These are phyloP conservation scores for Nannobrachium achirus DNA, from an alignment of 2,113 vertebrate genomes.

Conservation along the genomic window DNA sequence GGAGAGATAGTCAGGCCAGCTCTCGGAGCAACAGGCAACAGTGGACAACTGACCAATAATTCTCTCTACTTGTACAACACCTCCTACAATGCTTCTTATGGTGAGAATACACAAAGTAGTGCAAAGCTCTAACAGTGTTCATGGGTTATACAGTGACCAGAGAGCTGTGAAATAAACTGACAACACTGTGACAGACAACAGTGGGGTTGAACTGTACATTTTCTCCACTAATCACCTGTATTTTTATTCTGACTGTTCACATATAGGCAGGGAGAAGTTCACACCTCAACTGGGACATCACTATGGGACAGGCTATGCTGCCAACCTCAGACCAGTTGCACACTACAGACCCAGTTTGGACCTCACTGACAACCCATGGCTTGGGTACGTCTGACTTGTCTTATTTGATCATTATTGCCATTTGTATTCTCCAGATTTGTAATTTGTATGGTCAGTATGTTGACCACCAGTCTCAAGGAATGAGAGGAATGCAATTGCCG, in stretches of 20 bases:
- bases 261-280: conserved; percentile 20
- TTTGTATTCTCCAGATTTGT: neutral
- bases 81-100: conserved; percentile 28
- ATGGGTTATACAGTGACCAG: neutral
- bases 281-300: conserved; percentile 28
- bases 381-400: conserved; percentile 44
- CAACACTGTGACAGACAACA: neutral
- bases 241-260: conserved; percentile 7
- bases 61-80: conserved; percentile 26
- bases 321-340: conserved; percentile 60
- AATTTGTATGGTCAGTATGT: neutral
- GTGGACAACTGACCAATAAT: conserved; percentile 25
- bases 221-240: conserved; percentile 4
- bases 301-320: conserved; percentile 44
- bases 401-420: neutral
- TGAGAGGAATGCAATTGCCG: too few species aligned
- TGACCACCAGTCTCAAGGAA: too few species aligned
- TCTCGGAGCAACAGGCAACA: conserved; percentile 34
- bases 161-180: neutral
- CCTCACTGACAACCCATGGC: conserved; percentile 53
- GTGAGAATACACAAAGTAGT: conserved; percentile 22
- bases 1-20: conserved; percentile 25
- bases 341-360: conserved; percentile 54
- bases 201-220: neutral
- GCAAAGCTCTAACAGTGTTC: neutral